phyloP scores from a whole-genome alignment of 2,113 vertebrate species.

The mouse (Mus musculus) region DNA sequence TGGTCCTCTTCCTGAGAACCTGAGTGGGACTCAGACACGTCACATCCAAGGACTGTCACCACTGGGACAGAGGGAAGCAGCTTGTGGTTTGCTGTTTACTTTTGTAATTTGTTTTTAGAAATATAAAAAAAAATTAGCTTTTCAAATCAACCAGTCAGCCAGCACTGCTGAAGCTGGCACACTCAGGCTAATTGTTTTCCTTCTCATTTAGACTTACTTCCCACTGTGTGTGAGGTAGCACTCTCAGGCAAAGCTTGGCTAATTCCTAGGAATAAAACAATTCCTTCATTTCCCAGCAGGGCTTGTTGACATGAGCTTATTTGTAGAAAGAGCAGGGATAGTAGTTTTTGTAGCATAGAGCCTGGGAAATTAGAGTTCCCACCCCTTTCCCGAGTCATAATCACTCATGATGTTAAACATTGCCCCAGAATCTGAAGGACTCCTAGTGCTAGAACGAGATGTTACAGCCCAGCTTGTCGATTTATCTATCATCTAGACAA shows the following conservation, averaged over 20 bases:
- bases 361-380: neutral
- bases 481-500: constrained; percentile 22
- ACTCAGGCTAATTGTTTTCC: constrained; percentile 62
- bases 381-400: neutral
- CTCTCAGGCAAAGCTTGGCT: constrained; percentile 54
- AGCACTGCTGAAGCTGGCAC: constrained; percentile 7
- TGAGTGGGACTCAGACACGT: neutral
- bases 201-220: constrained; percentile 57
- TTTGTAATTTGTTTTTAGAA: constrained; percentile 63
- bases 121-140: constrained; percentile 58
- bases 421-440: constrained; percentile 49
- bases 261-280: constrained; percentile 63
- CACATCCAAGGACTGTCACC: neutral
- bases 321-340: constrained; percentile 49
- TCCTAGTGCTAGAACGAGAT: neutral
- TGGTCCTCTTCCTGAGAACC: neutral
- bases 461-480: neutral
- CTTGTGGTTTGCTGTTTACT: neutral
- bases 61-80: neutral
- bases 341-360: constrained; percentile 56
- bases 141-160: constrained; percentile 56
- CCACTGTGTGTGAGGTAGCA: constrained; percentile 42
- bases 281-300: constrained; percentile 60
- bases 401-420: constrained; percentile 45
- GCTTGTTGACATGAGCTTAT: constrained; percentile 37